A percentile compares a stretch with the other conserved stretches of the same genome.
These are phyloP conservation scores for Sympetrum striolatum DNA, from an alignment of 2,888 invertebrate genomes.

Conservation along the genomic window DNA sequence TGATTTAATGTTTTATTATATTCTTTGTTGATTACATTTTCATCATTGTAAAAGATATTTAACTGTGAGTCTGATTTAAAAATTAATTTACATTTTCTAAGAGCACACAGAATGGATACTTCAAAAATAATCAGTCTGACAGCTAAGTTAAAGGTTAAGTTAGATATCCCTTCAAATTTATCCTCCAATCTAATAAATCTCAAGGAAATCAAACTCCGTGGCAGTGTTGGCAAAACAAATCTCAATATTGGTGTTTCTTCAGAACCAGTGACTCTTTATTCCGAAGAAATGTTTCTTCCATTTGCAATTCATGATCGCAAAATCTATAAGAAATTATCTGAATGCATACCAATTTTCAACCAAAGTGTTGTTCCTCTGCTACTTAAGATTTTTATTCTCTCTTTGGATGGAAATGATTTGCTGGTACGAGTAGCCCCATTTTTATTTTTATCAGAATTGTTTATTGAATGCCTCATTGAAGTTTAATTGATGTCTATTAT, in stretches of 20 bases:
- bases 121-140: not conserved
- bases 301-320: not conserved
- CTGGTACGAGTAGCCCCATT: not conserved
- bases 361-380: not conserved
- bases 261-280: not conserved
- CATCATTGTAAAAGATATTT: no score
- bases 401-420: not conserved
- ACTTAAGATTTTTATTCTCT: not conserved
- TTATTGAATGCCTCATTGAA: no score
- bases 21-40: no score
- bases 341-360: slow-evolving; percentile 1
- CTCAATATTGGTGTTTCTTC: not conserved
- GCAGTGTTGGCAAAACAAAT: not conserved
- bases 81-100: not conserved
- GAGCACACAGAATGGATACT: not conserved
- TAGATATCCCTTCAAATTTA: not conserved
- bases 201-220: not conserved
- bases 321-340: not conserved
- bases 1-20: no score
- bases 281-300: not conserved
- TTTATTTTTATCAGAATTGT: no score
- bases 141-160: not conserved
- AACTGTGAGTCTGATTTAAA: not conserved
- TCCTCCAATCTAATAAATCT: not conserved
- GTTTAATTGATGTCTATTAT: no score